Evolutionary conservation across 2,888 invertebrate species (phyloP), one percentile per base, ranked within the genome.

Genomic region (Hypena proboscidalis): DNA sequence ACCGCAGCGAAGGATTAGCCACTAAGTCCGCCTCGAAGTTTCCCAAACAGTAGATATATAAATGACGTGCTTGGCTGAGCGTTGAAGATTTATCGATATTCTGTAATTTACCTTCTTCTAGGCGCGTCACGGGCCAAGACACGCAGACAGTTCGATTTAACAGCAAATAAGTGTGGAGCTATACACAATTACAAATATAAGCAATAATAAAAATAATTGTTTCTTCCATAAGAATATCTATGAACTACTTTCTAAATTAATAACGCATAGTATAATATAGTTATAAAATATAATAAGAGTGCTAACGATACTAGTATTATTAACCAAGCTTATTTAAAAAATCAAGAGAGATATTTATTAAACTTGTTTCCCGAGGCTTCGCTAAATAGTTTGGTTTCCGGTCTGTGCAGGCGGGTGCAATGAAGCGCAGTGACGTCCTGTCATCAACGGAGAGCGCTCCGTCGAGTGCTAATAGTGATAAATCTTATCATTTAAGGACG

Each of bases 61-160:
- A 43, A 61, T 58, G 31, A 51, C 40, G 25, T 42, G 62, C 58
- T 40, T 52, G 9, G 35, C 36, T 30, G 42, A 59, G 62, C 58
- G 58, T 53, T 49, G 19, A 59, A 62, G 53, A 62, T 62, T 59
- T 62, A 61, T 57, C 32, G 58, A 59, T 57, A 52, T 59, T 52
- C 43, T 34, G 53, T 42, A 57, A 59, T 57, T 59, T 53, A 52
- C 40, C 31, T 52, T 44, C 48, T 51, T 47, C 48, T 34, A 43
- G 40, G 38, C 57, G 34, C 17, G 30, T 39, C 29, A 41, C 45
- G 36, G 58, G 45, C 40, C 38, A 26, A 30, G 19, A 31, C 19
- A 27, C 36, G 27, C 10, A 10, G 29, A 34, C 29, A 22, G 10
- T 13, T 34, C 17, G 21, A 29, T 17, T 23, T 44, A 51, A 33